Conservation (phyloP, 2,888 invertebrate genomes). For the Metopia argyrocephala region DNA sequence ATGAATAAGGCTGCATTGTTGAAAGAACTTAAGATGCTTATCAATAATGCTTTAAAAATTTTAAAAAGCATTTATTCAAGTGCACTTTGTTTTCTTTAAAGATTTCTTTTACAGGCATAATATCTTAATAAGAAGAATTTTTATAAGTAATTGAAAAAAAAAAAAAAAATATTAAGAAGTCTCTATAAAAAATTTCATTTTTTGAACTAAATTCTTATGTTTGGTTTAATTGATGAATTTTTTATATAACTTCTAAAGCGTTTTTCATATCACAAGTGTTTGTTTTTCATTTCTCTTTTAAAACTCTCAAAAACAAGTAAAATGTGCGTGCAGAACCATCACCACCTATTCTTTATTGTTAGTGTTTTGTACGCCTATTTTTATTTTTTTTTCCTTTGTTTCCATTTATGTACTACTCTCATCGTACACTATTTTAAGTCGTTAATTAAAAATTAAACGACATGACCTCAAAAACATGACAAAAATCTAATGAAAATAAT, state of each 20-base stretch:
- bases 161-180: not conserved
- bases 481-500: conserved; percentile 30
- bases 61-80: no score
- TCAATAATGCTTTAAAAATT: no score
- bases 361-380: conserved; percentile 3
- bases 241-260: not conserved
- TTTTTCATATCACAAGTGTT: not conserved
- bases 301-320: not conserved
- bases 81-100: no score
- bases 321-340: conserved; percentile 20
- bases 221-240: no score
- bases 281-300: not conserved
- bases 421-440: conserved; percentile 26
- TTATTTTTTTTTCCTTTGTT: not conserved
- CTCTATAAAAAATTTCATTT: no score
- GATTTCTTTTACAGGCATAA: no score
- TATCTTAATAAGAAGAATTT: no score
- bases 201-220: no score
- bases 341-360: not conserved
- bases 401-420: not conserved
- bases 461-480: conserved; percentile 58
- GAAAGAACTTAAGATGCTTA: no score
- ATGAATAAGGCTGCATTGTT: no score
- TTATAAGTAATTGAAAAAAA: no score
- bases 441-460: conserved; percentile 62